Conservation (phyloP, 2,113 vertebrate species). For the Heterotilapia buettikoferi region DNA sequence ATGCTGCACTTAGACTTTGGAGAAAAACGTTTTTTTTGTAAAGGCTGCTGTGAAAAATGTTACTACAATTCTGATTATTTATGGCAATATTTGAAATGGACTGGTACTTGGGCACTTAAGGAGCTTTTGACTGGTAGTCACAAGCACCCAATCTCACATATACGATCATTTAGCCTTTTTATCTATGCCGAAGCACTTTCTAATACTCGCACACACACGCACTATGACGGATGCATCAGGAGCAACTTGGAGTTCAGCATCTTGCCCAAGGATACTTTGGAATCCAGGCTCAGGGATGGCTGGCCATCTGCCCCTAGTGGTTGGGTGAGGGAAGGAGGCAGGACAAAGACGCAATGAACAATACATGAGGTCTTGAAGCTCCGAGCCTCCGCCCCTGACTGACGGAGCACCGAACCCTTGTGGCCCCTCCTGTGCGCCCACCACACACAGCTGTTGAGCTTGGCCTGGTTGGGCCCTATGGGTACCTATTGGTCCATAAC, state of each 20-base stretch:
- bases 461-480: not conserved
- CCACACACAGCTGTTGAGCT: not conserved
- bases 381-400: rapidly evolving
- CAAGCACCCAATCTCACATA: not conserved
- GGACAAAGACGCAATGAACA: not conserved
- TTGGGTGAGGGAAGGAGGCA: not conserved
- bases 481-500: not conserved
- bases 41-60: not conserved
- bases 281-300: not conserved
- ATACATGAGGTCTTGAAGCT: not conserved
- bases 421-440: rapidly evolving
- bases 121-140: not conserved
- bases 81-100: not conserved
- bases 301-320: not conserved
- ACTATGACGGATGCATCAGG: not conserved
- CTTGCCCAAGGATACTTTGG: not conserved
- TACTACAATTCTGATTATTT: not conserved
- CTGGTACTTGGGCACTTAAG: not conserved
- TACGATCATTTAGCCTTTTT: not conserved
- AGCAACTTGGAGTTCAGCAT: not conserved
- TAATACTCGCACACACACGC: not conserved
- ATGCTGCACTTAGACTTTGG: not conserved
- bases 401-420: not conserved
- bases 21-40: not conserved
- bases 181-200: not conserved